Evolutionary conservation across 2,888 invertebrate species (phyloP).

Genomic region (Oegoconia quadripuncta): DNA sequence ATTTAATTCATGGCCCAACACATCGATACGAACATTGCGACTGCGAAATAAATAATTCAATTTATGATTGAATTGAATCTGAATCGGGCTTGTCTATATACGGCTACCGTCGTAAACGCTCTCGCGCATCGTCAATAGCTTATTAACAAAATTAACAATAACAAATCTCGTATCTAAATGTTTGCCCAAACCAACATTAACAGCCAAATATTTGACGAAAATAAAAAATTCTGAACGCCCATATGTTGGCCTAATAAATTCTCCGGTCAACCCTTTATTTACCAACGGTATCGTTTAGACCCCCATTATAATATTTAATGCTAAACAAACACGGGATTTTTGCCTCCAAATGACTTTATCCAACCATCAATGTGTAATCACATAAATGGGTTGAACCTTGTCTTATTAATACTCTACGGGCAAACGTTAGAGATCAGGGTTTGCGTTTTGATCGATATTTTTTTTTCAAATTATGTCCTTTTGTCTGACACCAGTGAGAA

Average conservation of each 20-base stretch:
- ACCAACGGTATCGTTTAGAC: constrained; percentile 57
- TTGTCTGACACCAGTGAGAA: no score
- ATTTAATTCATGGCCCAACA: no score
- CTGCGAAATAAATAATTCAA: no score
- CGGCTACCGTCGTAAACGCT: no score
- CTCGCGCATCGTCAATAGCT: no score
- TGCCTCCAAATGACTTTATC: constrained; percentile 67
- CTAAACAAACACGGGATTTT: constrained; percentile 70
- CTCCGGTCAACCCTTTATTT: constrained; percentile 71
- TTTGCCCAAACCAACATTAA: constrained; percentile 45
- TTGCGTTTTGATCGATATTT: no score
- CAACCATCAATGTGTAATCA: constrained; percentile 32
- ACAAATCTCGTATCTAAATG: constrained; percentile 16
- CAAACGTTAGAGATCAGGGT: background rate
- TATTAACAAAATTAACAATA: no score
- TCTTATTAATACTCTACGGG: no score
- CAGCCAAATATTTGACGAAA: constrained; percentile 46
- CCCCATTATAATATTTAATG: constrained; percentile 75
- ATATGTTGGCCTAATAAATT: constrained; percentile 60
- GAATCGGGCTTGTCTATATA: no score
- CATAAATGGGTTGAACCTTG: constrained; percentile 20
- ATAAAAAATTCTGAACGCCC: constrained; percentile 39
- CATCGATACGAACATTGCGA: no score
- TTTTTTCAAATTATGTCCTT: no score
- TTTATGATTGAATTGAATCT: no score